Evolutionary conservation across 2,888 invertebrate species (phyloP), one percentile per base, ranked within the genome.

Genomic region (Siphonodentalium dalli): DNA sequence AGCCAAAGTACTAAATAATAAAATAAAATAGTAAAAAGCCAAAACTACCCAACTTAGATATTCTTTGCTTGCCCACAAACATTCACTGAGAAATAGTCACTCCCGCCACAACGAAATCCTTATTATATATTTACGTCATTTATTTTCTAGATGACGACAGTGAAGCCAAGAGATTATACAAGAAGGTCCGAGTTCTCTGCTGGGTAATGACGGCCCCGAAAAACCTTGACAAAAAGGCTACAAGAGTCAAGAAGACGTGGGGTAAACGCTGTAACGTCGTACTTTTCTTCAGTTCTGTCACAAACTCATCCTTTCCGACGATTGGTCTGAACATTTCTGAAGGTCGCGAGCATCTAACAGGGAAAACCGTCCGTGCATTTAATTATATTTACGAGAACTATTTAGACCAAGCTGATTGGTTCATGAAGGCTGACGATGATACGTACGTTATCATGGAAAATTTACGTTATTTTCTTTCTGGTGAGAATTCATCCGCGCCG

Each of bases 391-490:
- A 93, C 76, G 86, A 91, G 64, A 85, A 94, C 42, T 73, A 95
- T 79, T 84, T 88, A 46, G 86, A 93, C 66, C 87, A 94, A 48
- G 92, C 91, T 2, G 96, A 97, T 82, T 97, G 95, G 95, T 97
- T 98, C 80, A 85, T 97, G 72, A 99, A 99, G 82, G 97, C 97
- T 18, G 97, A 97, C 74, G 97, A 97, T 80, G 97, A 98, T 77
- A 97, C 97, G 86, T 97, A 93, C 80, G 93, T 96, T 26, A 86
- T 99, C 33, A 87, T 98, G 37, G 98, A 98, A 82, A 98, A 98
- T 82, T 84, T 98, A 40, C 86, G 97, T 11, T 92, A 90, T 74
- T 89, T 96, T 89, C 80, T 97, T 23, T 87, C 88, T 24, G 87
- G 88, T 0, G 87, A 92, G 72, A 86, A 87, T 67, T 85, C 90